Evolutionary conservation across 2,113 vertebrate genomes (phyloP), one percentile per base, ranked within the genome.

Genomic region (Galemys pyrenaicus): DNA sequence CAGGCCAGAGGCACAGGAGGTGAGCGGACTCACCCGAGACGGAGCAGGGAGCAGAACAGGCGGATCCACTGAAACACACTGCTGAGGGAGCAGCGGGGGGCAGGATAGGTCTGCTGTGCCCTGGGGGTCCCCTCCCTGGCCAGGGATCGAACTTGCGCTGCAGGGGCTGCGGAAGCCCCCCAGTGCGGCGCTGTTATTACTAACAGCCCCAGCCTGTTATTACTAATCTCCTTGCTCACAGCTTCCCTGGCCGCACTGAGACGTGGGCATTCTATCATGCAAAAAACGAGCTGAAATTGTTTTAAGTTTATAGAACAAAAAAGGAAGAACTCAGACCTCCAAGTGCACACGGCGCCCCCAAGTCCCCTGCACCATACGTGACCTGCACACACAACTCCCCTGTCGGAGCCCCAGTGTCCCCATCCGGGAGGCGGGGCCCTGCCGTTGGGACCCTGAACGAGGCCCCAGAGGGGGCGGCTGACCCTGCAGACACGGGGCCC

Each of bases 401-500:
- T 28, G 60, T n/a, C 41, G 13, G 51, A 49, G 62, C 60, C 79
- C 78, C 12, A 20, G 46, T 49, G 41, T 44, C n/a, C 54, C 51
- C 56, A 24, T 44, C 35, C 3, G 46, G 46, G 11, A 49, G 22
- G 56, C 56, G 9, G 56, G 17, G 56, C 56, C 70, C 49, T 35
- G 46, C 32, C 56, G 24, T 30, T 35, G 49, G 16, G 80, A 22
- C 49, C 46, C 51, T 12, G 39, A 8, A 19, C 3, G 9, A 49
- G 41, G 41, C 54, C 19, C 22, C 9, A 10, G n/a, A 64, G 26
- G 16, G 0, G 44, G 44, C 2, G 46, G 46, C 46, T 49, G 46
- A 12, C 11, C 8, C 46, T 49, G 46, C 6, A 10, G 35, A 54
- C 19, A 24, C 0, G 17, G 2, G 0, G n/a, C n/a, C n/a, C n/a